A percentile compares a stretch with the other conserved stretches of the same genome.
These are phyloP conservation scores for Percopsis transmontana DNA, from an alignment of 2,113 vertebrate genomes.

Conservation along the genomic window DNA sequence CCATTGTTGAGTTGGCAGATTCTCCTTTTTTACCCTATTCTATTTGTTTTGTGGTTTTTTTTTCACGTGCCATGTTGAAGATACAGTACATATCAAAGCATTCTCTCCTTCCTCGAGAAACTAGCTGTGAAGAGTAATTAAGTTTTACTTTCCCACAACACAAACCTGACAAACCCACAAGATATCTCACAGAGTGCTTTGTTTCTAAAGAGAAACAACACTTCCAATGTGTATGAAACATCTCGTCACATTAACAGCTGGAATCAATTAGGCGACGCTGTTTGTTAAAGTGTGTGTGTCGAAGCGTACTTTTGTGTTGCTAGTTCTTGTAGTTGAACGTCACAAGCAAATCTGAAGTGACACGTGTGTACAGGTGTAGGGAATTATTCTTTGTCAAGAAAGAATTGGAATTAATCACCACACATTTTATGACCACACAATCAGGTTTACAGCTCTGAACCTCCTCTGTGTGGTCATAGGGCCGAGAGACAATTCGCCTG, in stretches of 20 bases:
- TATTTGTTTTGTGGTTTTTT: not conserved
- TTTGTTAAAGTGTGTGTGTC: not conserved
- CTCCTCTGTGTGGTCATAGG: not conserved
- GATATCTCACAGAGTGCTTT: no score
- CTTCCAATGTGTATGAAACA: not conserved
- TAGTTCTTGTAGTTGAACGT: not conserved
- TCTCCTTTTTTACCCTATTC: not conserved
- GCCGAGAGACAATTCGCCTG: not conserved
- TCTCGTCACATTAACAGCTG: not conserved
- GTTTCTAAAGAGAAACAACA: no score
- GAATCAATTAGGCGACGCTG: not conserved
- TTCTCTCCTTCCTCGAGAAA: not conserved
- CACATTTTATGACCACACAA: slow-evolving; percentile 7
- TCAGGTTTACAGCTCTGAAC: not conserved
- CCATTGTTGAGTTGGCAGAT: not conserved
- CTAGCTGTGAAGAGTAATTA: not conserved
- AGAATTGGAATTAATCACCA: slow-evolving; percentile 18
- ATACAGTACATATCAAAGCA: not conserved
- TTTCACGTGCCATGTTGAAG: not conserved
- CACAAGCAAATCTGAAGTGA: not conserved
- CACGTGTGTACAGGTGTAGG: slow-evolving; percentile 5
- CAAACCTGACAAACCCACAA: not conserved
- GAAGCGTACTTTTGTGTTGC: not conserved
- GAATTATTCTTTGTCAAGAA: not conserved
- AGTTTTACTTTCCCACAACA: not conserved